These are phyloP conservation scores for Pachypeltis micranthus DNA, from an alignment of 1,140 invertebrate species.

Conservation along the genomic window DNA sequence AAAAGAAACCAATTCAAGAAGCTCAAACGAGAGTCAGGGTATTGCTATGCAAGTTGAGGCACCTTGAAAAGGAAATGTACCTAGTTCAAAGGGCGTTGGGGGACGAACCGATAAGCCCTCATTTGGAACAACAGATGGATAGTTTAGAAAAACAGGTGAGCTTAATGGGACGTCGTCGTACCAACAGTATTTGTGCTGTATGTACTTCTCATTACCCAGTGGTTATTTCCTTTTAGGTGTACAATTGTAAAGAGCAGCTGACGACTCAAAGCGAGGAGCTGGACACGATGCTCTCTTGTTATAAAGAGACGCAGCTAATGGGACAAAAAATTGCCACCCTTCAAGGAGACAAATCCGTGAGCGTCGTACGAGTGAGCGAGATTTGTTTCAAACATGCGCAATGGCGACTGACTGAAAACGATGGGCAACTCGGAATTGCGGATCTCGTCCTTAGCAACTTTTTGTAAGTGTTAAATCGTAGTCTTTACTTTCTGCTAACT, in stretches of 20 bases:
- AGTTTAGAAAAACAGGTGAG: constrained; percentile 52
- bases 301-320: constrained; percentile 68
- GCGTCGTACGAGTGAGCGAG: constrained; percentile 80
- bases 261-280: constrained; percentile 80
- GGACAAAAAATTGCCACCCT: constrained; percentile 43
- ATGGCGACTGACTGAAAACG: constrained; percentile 92
- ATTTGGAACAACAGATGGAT: constrained; percentile 51
- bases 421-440: constrained; percentile 93
- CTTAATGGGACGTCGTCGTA: background rate
- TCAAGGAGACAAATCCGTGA: constrained; percentile 50
- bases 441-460: constrained; percentile 94
- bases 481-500: too few relatives aligned
- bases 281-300: constrained; percentile 69
- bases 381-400: constrained; percentile 98
- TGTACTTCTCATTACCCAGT: background rate
- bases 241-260: constrained; percentile 82
- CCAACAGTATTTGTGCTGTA: background rate
- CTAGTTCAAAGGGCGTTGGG: constrained; percentile 63
- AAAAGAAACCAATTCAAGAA: constrained; percentile 79
- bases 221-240: constrained; percentile 43
- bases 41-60: constrained; percentile 64
- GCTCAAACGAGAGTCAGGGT: constrained; percentile 75
- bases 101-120: constrained; percentile 40
- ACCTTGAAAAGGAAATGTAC: constrained; percentile 84
- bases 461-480: constrained; percentile 46